phyloP scores from a whole-genome alignment of 2,797 vertebrate genomes.

The Thripadectes ignobilis region DNA sequence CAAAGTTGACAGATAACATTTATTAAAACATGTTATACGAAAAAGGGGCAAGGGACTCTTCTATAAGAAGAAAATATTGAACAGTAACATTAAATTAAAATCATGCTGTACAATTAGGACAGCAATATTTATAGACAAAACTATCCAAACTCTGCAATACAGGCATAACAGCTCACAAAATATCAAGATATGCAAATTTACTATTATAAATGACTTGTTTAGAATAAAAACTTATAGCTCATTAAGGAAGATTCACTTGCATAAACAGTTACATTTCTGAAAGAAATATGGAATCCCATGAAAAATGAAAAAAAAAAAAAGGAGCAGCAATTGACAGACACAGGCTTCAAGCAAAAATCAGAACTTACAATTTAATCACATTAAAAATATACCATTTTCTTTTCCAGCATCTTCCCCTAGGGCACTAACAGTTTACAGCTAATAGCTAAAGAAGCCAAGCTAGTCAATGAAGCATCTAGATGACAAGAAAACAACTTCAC shows the following conservation, averaged over 20 bases:
- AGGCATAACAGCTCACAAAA: slow-evolving; percentile 78
- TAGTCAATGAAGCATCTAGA: slow-evolving; percentile 1
- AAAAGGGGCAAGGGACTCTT: slow-evolving; percentile 81
- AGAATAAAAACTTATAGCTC: slow-evolving; percentile 70
- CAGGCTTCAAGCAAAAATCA: slow-evolving; percentile 73
- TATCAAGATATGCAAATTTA: slow-evolving; percentile 78
- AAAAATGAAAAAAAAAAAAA: slow-evolving; percentile 39
- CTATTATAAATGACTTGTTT: slow-evolving; percentile 73
- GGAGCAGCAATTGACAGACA: slow-evolving; percentile 73
- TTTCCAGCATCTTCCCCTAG: slow-evolving; percentile 70
- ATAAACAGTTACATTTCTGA: slow-evolving; percentile 76
- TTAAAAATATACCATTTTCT: slow-evolving; percentile 59
- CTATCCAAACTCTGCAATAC: slow-evolving; percentile 77
- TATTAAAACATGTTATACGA: slow-evolving; percentile 85
- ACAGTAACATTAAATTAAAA: slow-evolving; percentile 80
- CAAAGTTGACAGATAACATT: slow-evolving; percentile 82
- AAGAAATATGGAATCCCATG: slow-evolving; percentile 72
- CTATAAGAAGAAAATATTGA: slow-evolving; percentile 87
- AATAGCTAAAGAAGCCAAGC: slow-evolving; percentile 13
- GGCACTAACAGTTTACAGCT: slow-evolving; percentile 63
- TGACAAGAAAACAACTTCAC: not conserved
- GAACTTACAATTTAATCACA: slow-evolving; percentile 62
- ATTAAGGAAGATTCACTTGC: slow-evolving; percentile 74
- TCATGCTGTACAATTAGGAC: slow-evolving; percentile 80
- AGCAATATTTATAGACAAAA: slow-evolving; percentile 79